Percentiles rank a stretch among this genome's conserved stretches.
These are phyloP conservation scores for Papilio helenus DNA, from an alignment of 1,140 invertebrate genomes.

Conservation along the genomic window DNA sequence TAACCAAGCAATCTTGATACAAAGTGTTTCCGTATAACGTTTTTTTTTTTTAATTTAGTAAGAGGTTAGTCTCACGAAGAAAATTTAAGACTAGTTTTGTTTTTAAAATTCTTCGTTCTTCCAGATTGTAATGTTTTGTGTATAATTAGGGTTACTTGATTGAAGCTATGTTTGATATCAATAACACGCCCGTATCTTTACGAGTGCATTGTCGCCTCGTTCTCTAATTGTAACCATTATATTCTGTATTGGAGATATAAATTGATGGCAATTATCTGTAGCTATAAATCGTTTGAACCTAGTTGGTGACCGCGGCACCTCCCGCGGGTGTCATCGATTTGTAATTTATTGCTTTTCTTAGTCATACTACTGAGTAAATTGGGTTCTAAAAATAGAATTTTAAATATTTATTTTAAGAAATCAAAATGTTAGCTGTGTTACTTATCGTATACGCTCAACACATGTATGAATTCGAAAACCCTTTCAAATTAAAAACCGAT, in stretches of 20 bases:
- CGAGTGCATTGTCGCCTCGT: slow-evolving; percentile 11
- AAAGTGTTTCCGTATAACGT: too few species aligned
- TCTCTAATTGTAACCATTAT: slow-evolving; percentile 19
- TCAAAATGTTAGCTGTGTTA: background rate
- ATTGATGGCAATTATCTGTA: slow-evolving; percentile 71
- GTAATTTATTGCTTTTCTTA: slow-evolving; percentile 72
- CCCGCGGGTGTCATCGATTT: slow-evolving; percentile 71
- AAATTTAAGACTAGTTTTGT: too few species aligned
- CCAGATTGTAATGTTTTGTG: too few species aligned
- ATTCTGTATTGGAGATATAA: slow-evolving; percentile 49
- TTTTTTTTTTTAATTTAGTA: too few species aligned
- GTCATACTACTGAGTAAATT: slow-evolving; percentile 6
- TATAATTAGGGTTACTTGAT: too few species aligned
- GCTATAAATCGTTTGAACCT: slow-evolving; percentile 65
- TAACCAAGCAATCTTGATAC: background rate
- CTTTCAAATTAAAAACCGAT: slow-evolving; percentile 33
- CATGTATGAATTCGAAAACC: slow-evolving; percentile 42
- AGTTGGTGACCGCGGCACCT: slow-evolving; percentile 51
- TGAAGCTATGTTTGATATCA: background rate
- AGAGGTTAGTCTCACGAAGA: too few species aligned
- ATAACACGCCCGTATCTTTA: slow-evolving; percentile 18
- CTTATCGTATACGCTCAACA: background rate
- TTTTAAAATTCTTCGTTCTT: too few species aligned
- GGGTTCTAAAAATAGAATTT: background rate
- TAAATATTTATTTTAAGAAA: background rate